A percentile compares a stretch with the other conserved stretches of the same genome.
phyloP scores from a whole-genome alignment of 2,888 invertebrate species.

The Asteroscopus sphinx region DNA sequence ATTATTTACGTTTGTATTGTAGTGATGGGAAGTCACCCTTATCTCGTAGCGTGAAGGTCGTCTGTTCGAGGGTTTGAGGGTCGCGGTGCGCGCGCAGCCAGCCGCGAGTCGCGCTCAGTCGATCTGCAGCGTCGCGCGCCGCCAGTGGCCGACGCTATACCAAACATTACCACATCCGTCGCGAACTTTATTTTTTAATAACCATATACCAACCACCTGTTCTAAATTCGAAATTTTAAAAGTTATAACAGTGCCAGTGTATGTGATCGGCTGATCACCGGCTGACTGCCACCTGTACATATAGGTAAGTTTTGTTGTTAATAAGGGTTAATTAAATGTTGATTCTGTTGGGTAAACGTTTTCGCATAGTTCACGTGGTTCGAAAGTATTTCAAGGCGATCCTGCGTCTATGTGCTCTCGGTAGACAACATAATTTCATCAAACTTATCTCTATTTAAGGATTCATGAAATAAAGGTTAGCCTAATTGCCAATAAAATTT shows the following conservation, averaged over 20 bases:
- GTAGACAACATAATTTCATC: constrained; percentile 60
- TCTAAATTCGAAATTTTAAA: constrained; percentile 34
- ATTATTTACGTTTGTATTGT: constrained; percentile 35
- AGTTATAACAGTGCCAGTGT: constrained; percentile 55
- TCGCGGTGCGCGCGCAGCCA: constrained; percentile 74
- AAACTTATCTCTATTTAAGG: constrained; percentile 42
- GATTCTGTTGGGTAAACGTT: constrained; percentile 81
- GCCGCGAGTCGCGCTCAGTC: constrained; percentile 74
- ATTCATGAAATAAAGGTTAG: constrained; percentile 23
- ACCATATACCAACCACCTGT: constrained; percentile 59
- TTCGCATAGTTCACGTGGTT: constrained; percentile 85
- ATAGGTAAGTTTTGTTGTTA: constrained; percentile 74
- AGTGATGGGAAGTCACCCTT: constrained; percentile 56
- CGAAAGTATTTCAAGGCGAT: constrained; percentile 90
- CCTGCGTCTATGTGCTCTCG: constrained; percentile 75
- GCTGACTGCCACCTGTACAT: constrained; percentile 56
- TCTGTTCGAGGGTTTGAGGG: constrained; percentile 66
- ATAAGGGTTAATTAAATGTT: constrained; percentile 72
- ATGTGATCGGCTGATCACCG: constrained; percentile 50
- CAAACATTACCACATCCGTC: constrained; percentile 48
- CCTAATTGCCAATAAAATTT: constrained; percentile 21
- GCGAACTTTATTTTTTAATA: constrained; percentile 56
- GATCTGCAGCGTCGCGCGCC: constrained; percentile 81
- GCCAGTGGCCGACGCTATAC: constrained; percentile 69
- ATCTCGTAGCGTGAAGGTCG: constrained; percentile 65